Evolutionary conservation across 2,797 vertebrate species (phyloP), one percentile per base, ranked within the genome.

Genomic region (Rhinatrema bivittatum): DNA sequence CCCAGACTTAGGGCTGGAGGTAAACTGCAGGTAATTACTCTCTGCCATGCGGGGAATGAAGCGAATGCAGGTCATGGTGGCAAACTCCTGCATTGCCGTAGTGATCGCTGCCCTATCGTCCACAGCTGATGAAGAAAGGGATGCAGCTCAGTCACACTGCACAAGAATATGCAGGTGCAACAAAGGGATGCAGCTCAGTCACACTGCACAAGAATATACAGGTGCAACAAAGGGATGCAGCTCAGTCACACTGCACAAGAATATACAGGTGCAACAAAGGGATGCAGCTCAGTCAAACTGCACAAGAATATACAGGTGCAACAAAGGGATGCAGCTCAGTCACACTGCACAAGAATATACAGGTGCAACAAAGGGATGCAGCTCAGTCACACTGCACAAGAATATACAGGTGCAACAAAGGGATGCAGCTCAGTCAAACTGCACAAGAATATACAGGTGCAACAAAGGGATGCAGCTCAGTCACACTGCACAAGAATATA

Each of bases 41-140:
- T 76, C 74, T 33, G 36, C 18, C 7, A 23, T 46, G 15, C 42
- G 69, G 20, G 49, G 41, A 44, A 67, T 62, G 56, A 76, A 76
- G 16, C 42, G 58, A 16, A 76, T 45, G 28, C 74, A 76, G n/a
- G 74, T 76, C 41, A 74, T 16, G 7, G 59, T 26, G 48, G 61
- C 56, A 25, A 70, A 71, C 52, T 74, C 71, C 46, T 40, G 45
- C 52, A 76, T 68, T 36, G 71, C 69, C 9, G 70, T 68, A 4
- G 9, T 42, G 32, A 75, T 65, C 5, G 36, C 43, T 5, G 36
- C 54, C n/a, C 51, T 3, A 2, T 72, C 47, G 29, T 1, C 29
- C 2, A 55, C 42, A 18, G 62, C 72, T 75, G 25, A 9, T 23
- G 14, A 48, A 35, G 3, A 50, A 52, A 50, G 7, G 2, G 20